Conservation (phyloP, 1,140 invertebrate species). For the Cephus cinctus region DNA sequence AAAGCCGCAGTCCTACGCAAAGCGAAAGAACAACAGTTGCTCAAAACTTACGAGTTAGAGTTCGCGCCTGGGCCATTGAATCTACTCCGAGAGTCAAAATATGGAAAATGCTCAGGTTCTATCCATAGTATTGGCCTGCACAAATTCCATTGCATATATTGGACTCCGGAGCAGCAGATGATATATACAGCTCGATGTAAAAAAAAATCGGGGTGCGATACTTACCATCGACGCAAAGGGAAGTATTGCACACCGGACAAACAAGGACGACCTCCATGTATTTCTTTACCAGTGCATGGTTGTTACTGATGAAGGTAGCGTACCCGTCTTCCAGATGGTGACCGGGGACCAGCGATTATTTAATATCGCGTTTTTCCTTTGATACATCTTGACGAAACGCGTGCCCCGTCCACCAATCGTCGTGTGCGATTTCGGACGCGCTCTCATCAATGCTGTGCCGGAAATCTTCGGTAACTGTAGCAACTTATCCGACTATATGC, state of each 20-base stretch:
- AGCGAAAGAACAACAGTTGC: slow-evolving; percentile 12
- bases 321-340: slow-evolving; percentile 15
- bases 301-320: slow-evolving; percentile 8
- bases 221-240: slow-evolving; percentile 11
- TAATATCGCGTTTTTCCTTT: slow-evolving; percentile 4
- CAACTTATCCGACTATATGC: slow-evolving; percentile 4
- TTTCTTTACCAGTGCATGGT: slow-evolving; percentile 14
- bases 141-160: slow-evolving; percentile 12
- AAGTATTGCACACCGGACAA: neutral
- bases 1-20: slow-evolving; percentile 5
- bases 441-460: slow-evolving; percentile 5
- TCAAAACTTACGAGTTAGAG: slow-evolving; percentile 7
- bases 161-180: slow-evolving; percentile 3
- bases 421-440: slow-evolving; percentile 12
- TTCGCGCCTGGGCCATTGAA: slow-evolving; percentile 5
- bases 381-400: slow-evolving; percentile 2
- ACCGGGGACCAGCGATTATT: slow-evolving; percentile 10
- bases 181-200: slow-evolving; percentile 8
- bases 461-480: slow-evolving; percentile 9
- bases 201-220: slow-evolving; percentile 6
- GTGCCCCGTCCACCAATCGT: slow-evolving; percentile 6
- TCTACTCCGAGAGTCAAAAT: neutral
- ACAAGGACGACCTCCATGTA: slow-evolving; percentile 2
- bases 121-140: slow-evolving; percentile 10
- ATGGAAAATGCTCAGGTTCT: slow-evolving; percentile 6